Conservation (phyloP, 1,140 invertebrate species). For the Lepidostoma basale region DNA sequence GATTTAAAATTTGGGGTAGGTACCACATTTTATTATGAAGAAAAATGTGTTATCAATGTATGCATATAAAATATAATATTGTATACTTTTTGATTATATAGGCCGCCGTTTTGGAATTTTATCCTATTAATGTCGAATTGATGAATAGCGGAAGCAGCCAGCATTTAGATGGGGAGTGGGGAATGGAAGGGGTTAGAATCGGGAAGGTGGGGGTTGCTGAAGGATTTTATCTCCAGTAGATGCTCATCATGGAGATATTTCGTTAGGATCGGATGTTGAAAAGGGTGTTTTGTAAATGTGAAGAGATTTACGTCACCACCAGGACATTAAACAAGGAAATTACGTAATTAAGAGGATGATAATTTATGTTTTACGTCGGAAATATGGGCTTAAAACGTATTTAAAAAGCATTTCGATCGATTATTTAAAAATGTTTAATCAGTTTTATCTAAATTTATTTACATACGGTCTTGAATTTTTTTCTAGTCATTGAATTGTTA, state of each 20-base stretch:
- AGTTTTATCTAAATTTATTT: no score
- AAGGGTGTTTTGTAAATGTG: conserved; percentile 25
- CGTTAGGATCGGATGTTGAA: conserved; percentile 19
- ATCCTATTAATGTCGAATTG: conserved; percentile 47
- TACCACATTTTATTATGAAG: no score
- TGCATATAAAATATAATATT: no score
- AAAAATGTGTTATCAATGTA: no score
- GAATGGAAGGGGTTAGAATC: not conserved
- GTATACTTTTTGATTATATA: no score
- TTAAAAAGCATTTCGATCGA: no score
- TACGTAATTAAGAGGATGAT: conserved; percentile 25
- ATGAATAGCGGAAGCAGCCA: conserved; percentile 44
- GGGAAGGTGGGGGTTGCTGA: not conserved
- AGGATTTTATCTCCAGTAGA: conserved; percentile 25
- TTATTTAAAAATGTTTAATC: no score
- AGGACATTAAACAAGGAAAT: conserved; percentile 14
- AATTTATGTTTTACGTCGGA: conserved; percentile 17
- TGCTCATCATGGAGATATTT: conserved; percentile 22
- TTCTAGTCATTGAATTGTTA: no score
- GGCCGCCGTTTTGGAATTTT: conserved; percentile 39
- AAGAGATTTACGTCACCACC: conserved; percentile 34
- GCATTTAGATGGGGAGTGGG: no score
- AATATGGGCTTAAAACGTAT: no score
- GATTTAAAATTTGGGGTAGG: no score
- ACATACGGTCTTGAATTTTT: no score